Percentiles rank a stretch among this genome's conserved stretches.
phyloP scores from a whole-genome alignment of 2,113 vertebrate species.

The Sander vitreus region DNA sequence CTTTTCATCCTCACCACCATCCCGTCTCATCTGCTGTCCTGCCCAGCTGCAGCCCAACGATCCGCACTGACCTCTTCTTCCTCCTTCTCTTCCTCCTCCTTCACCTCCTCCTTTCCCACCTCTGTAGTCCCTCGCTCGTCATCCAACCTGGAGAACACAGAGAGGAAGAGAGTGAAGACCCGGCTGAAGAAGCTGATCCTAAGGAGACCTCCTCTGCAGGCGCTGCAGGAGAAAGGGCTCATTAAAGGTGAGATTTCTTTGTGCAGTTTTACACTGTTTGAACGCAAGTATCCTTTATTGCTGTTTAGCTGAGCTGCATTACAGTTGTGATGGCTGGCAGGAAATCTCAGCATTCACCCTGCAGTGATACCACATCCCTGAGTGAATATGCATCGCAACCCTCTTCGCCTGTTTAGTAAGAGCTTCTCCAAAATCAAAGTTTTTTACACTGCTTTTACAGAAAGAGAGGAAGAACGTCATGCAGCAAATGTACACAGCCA shows the following conservation, averaged over 20 bases:
- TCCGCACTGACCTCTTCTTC: slow-evolving; percentile 66
- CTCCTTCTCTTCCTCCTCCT: slow-evolving; percentile 56
- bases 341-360: slow-evolving; percentile 51
- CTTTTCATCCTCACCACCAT: slow-evolving; percentile 77
- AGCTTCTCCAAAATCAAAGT: slow-evolving; percentile 9
- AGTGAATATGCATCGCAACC: slow-evolving; percentile 30
- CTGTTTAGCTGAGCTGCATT: slow-evolving; percentile 26
- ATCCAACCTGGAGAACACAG: slow-evolving; percentile 82
- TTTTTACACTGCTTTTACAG: slow-evolving; percentile 9
- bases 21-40: slow-evolving; percentile 64
- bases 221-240: slow-evolving; percentile 93
- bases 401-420: slow-evolving; percentile 13
- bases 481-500: background rate
- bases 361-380: slow-evolving; percentile 31
- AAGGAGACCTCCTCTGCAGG: slow-evolving; percentile 90
- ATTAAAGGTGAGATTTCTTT: slow-evolving; percentile 88
- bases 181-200: slow-evolving; percentile 90
- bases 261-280: slow-evolving; percentile 22
- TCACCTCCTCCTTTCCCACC: slow-evolving; percentile 38
- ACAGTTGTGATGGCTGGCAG: slow-evolving; percentile 30
- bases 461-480: background rate
- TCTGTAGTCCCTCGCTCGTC: slow-evolving; percentile 77
- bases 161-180: slow-evolving; percentile 89
- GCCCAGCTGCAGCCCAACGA: slow-evolving; percentile 16
- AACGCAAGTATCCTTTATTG: slow-evolving; percentile 22